Evolutionary conservation across 2,797 vertebrate species (phyloP).

Genomic region (Cryptoblepharus egeriae): DNA sequence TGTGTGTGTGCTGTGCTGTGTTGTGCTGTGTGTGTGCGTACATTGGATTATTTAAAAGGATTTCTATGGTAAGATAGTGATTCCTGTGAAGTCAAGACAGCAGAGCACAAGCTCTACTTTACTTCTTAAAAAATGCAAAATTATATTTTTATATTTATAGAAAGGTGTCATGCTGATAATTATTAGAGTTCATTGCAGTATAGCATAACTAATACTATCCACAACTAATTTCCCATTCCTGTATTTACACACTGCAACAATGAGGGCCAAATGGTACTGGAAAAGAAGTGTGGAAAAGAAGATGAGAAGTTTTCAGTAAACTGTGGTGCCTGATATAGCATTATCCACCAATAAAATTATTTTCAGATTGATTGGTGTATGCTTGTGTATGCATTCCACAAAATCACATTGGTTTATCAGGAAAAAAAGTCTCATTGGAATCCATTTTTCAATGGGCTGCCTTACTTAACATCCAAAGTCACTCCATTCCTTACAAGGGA

Average conservation of each 20-base stretch:
- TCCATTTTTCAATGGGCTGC: too few relatives aligned
- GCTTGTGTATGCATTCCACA: not conserved
- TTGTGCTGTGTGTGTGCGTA: too few relatives aligned
- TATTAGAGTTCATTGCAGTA: not conserved
- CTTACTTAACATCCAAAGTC: too few relatives aligned
- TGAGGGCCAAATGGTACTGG: too few relatives aligned
- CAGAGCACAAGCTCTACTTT: not conserved
- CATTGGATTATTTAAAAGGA: conserved; percentile 40
- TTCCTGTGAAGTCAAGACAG: conserved; percentile 27
- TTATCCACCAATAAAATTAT: not conserved
- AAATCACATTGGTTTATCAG: too few relatives aligned
- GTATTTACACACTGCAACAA: not conserved
- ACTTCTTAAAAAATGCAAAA: not conserved
- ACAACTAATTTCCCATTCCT: conserved; percentile 2
- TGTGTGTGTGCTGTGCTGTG: too few relatives aligned
- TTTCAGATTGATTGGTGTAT: not conserved
- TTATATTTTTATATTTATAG: not conserved
- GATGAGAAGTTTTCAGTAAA: not conserved
- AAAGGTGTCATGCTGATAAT: conserved; percentile 2
- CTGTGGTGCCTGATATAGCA: not conserved
- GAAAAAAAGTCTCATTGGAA: too few relatives aligned
- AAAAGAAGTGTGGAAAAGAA: too few relatives aligned
- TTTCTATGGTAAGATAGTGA: not conserved
- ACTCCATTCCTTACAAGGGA: not conserved
- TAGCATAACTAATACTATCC: not conserved